Evolutionary conservation across 2,113 vertebrate genomes (phyloP).

Genomic region (Zosterops hypoxanthus): DNA sequence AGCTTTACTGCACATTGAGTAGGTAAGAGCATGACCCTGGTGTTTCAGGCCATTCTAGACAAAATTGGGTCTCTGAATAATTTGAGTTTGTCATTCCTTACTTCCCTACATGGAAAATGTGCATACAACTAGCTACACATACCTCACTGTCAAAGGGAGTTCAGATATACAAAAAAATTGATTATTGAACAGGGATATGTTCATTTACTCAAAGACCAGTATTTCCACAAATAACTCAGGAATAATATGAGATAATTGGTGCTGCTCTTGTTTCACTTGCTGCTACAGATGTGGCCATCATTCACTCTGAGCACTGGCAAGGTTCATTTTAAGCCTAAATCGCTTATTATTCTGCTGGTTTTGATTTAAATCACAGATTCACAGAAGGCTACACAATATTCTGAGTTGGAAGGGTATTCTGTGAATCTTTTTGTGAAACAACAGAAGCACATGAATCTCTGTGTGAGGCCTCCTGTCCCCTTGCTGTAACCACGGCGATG

Average conservation of each 20-base stretch:
- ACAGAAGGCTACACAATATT: background rate
- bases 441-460: background rate
- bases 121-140: background rate
- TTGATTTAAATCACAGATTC: background rate
- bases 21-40: background rate
- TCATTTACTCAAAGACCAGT: background rate
- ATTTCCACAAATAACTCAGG: background rate
- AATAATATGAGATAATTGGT: background rate
- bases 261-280: background rate
- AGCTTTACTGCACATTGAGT: background rate
- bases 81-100: background rate
- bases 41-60: background rate
- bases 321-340: background rate
- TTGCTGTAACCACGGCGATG: fast-evolving
- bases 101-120: background rate
- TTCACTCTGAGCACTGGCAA: background rate
- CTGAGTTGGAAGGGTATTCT: background rate
- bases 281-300: background rate
- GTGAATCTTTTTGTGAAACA: background rate
- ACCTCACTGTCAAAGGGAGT: background rate
- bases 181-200: background rate
- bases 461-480: background rate
- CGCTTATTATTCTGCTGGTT: background rate
- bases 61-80: background rate
- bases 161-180: background rate